Evolutionary conservation across 1,140 invertebrate species (phyloP), one percentile per base, ranked within the genome.

Genomic region (Patella vulgata): DNA sequence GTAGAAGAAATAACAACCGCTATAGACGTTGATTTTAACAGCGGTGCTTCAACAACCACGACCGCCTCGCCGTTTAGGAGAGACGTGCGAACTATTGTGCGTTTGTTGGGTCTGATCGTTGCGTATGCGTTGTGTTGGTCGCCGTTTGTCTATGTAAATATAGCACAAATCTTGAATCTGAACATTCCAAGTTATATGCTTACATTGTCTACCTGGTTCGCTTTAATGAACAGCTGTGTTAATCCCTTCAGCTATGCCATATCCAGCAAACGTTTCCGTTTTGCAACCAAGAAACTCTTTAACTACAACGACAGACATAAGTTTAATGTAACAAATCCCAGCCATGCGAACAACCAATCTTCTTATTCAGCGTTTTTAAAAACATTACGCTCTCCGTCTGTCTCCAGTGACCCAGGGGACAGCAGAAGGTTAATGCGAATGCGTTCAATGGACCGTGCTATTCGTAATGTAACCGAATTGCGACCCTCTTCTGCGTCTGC

Each of bases 241-340:
- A 70, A 73, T 63, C 71, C 71, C 4, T 67, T 67, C 30, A n/a
- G 70, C 21, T 73, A 73, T 51, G 71, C 67, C 5, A 67, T 73
- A n/a, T 27, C 43, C 21, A 68, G 64, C 19, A 66, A 63, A 33
- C 31, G 60, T n/a, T 66, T 63, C 55, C n/a, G 66, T 1, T 66
- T 60, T 46, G 58, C 59, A 27, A 11, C 40, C 25, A 1, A 17
- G 21, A 36, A 46, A 23, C 50, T 50, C 33, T 19, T 28, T 23
- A 14, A 30, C 8, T 33, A 50, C 4, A 12, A 36, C 6, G 12
- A 44, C 6, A 21, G 27, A 28, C 30, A 27, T n/a, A 28, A 50
- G 46, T 30, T 9, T 27, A 19, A 46, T 6, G 23, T 53, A 28
- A 27, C 30, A n/a, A 30, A 46, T n/a, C 25, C 21, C 19, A 42